Evolutionary conservation across 2,797 vertebrate genomes (phyloP).

Genomic region (Sebastes hubbsi): DNA sequence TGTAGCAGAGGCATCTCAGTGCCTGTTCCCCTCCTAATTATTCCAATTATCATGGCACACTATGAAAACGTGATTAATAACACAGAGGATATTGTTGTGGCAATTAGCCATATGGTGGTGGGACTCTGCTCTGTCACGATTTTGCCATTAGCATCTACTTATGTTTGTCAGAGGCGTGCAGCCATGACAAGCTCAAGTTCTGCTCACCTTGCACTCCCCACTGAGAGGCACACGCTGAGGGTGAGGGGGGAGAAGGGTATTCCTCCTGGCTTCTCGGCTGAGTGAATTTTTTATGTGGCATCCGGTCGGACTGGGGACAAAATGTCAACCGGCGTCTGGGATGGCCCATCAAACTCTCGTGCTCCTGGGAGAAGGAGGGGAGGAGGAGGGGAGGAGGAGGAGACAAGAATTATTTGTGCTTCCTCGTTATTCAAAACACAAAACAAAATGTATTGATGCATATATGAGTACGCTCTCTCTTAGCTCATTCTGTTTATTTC

Average conservation of each 20-base stretch:
- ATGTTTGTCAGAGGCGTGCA: conserved; percentile 99
- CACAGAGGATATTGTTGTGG: conserved; percentile 99
- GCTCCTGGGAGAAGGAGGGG: conserved; percentile 71
- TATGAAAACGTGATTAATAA: conserved; percentile 99
- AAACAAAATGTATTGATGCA: conserved; percentile 27
- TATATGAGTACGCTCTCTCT: not conserved
- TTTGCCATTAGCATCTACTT: conserved; percentile 99
- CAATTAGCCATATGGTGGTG: conserved; percentile 99
- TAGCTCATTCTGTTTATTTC: not conserved
- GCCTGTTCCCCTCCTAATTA: conserved; percentile 96
- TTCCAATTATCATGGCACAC: conserved; percentile 99
- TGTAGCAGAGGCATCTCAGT: conserved; percentile 84
- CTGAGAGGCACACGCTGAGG: conserved; percentile 85
- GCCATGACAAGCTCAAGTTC: conserved; percentile 98
- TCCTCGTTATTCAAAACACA: conserved; percentile 60
- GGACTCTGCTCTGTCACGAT: conserved; percentile 99
- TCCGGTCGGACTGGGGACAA: conserved; percentile 92
- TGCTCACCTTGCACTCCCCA: conserved; percentile 98
- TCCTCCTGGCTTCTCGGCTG: conserved; percentile 87
- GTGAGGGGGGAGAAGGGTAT: conserved; percentile 82
- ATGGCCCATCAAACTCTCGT: conserved; percentile 86
- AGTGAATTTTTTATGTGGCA: conserved; percentile 94
- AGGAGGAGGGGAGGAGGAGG: conserved; percentile 53
- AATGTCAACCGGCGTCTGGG: conserved; percentile 89
- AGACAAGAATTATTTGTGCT: conserved; percentile 70